Evolutionary conservation across 2,113 vertebrate species (phyloP), one percentile per base, ranked within the genome.

Genomic region (Spizaetus ornatus): DNA sequence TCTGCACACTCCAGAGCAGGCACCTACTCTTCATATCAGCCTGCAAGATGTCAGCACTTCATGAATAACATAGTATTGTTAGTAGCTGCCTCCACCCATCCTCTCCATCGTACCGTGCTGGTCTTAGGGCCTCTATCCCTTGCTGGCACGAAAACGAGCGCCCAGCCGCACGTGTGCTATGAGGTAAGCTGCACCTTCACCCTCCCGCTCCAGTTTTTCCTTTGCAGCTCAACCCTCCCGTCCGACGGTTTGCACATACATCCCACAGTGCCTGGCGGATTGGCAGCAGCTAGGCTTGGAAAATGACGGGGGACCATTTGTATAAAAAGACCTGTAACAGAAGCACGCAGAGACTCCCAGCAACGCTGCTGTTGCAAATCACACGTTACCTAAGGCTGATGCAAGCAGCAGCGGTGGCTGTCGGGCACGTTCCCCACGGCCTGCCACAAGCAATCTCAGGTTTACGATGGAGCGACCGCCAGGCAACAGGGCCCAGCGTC

Each of bases 101-200:
- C 47, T 66, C 56, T 78, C 11, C 16, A 1, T 12, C 2, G 4
- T 15, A 7, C 69, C 0, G 0, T 16, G 8, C 25, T 22, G n/a
- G 15, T 15, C 36, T 17, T 52, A 13, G 40, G 18, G 45, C 16
- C 21, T 32, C 25, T 29, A 2, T 53, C 19, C 22, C 25, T 18
- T 16, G 42, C 38, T 82, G 47, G 18, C 11, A 1, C 3, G 47
- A 53, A n/a, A 53, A 8, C 2, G 1, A 81, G 34, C 4, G 4
- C 19, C 26, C 32, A 12, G 32, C 11, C 4, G 0, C 36, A 43
- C 0, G 0, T 43, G 52, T 66, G 52, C 56, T 8, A 1, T 0
- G 2, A 61, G 34, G 8, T 17, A 23, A 90, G 16, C 25, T 59
- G 62, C 38, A 50, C 45, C 45, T 66, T 40, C 34, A 26, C 34